These are phyloP conservation scores for Danionella cerebrum DNA, from an alignment of 2,113 vertebrate genomes.

Conservation along the genomic window DNA sequence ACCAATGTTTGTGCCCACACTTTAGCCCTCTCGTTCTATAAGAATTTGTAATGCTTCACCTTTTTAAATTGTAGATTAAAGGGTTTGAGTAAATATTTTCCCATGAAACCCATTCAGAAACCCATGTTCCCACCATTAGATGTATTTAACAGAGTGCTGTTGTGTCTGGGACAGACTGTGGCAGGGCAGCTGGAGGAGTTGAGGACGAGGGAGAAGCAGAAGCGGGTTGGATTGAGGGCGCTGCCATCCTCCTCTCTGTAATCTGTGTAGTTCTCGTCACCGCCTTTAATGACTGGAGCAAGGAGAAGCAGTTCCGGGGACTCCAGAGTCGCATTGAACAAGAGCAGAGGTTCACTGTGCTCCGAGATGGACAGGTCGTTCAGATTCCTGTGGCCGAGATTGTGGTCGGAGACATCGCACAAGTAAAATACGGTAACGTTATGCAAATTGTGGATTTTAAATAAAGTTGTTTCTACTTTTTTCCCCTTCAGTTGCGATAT, in stretches of 20 bases:
- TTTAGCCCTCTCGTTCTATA: too few relatives aligned
- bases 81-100: too few relatives aligned
- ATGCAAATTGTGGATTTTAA: not conserved
- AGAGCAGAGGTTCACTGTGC: slow-evolving; percentile 73
- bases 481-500: too few relatives aligned
- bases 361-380: slow-evolving; percentile 70
- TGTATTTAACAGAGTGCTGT: not conserved
- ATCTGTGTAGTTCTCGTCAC: slow-evolving; percentile 86
- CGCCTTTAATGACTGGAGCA: slow-evolving; percentile 93
- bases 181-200: slow-evolving; percentile 53
- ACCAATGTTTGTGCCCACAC: too few relatives aligned
- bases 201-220: slow-evolving; percentile 75
- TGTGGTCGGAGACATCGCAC: slow-evolving; percentile 81
- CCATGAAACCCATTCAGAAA: too few relatives aligned
- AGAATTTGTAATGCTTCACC: too few relatives aligned
- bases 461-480: too few relatives aligned
- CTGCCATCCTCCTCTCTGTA: slow-evolving; percentile 71
- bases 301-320: slow-evolving; percentile 88
- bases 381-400: slow-evolving; percentile 79
- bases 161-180: slow-evolving; percentile 61
- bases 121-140: not conserved
- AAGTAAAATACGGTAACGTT: slow-evolving; percentile 83
- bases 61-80: too few relatives aligned
- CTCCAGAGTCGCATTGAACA: slow-evolving; percentile 86
- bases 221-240: slow-evolving; percentile 86